phyloP scores from a whole-genome alignment of 2,888 invertebrate species.

The Fragum fragum region DNA sequence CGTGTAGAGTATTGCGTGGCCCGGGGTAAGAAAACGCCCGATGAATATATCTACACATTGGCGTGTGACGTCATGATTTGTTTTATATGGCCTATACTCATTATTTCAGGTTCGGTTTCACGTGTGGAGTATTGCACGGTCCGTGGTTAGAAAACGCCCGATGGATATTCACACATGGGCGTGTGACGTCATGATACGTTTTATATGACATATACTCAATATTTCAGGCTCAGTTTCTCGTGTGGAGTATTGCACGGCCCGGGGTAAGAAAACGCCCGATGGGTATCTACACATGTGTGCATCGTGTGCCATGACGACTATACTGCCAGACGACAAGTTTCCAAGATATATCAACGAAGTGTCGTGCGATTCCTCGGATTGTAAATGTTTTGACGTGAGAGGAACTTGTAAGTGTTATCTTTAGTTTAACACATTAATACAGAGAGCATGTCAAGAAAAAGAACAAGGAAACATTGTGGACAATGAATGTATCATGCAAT shows the following conservation, averaged over 20 bases:
- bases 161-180: too few relatives aligned
- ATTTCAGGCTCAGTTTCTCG: conserved; percentile 46
- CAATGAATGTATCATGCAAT: too few relatives aligned
- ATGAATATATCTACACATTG: conserved; percentile 71
- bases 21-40: conserved; percentile 57
- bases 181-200: too few relatives aligned
- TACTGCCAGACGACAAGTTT: conserved; percentile 67
- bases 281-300: conserved; percentile 73
- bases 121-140: too few relatives aligned
- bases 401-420: conserved; percentile 35
- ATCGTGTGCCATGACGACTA: conserved; percentile 72
- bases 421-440: too few relatives aligned
- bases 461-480: too few relatives aligned
- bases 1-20: conserved; percentile 54
- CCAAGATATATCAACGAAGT: conserved; percentile 75
- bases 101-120: too few relatives aligned
- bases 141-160: too few relatives aligned
- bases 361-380: conserved; percentile 62
- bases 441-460: too few relatives aligned
- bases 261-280: conserved; percentile 58
- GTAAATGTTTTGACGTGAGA: conserved; percentile 66
- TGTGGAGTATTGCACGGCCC: conserved; percentile 56
- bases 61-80: conserved; percentile 69
- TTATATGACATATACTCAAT: too few relatives aligned
- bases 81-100: too few relatives aligned